Base-by-base conservation (phyloP, 2,888 invertebrate genomes). In the Tetranychus piercei region DNA sequence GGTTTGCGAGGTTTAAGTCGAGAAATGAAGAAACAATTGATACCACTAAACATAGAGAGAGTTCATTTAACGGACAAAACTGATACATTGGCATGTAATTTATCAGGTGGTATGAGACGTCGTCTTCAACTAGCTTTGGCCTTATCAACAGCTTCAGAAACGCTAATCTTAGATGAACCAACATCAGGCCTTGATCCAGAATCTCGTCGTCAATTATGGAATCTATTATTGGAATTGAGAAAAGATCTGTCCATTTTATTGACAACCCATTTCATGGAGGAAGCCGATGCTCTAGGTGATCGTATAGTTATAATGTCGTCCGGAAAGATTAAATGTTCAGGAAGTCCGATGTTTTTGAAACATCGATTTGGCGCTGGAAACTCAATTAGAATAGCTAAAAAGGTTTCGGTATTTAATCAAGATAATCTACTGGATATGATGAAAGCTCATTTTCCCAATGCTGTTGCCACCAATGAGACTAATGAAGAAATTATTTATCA, bases 91-190 rank as follows among this genome's bases (percentile, higher is more conserved):
- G 67, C 77, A 1, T 74, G 76, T 44, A 74, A 74, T 74, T 83
- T 95, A 76, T 94, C 94, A 0, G 94, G 94, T n/a, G 95, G 95
- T 11, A 94, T 94, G 88, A 91, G 92, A 83, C 86, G 95, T 74
- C 89, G 92, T 78, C 83, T 95, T 69, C 92, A 90, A 72, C 86
- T 94, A 34, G 92, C 89, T 45, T 90, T 92, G 82, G 91, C 94
- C 0, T 85, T 93, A 72, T 87, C 92, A 64, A 92, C 92, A 0
- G 87, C 87, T 78, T 89, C 92, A 18, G 86, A 84, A 79, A 77
- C 78, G 11, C 72, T 79, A 4, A 77, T 79, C 64, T 75, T 79
- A 20, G 79, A 79, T 75, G 79, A 79, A 80, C 90, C 91, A n/a
- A 93, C 93, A 0, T 91, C 93, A 0, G 94, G 94, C 7, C 87